Base-by-base conservation (phyloP, 2,797 vertebrate genomes). In the Oreochromis mossambicus region DNA sequence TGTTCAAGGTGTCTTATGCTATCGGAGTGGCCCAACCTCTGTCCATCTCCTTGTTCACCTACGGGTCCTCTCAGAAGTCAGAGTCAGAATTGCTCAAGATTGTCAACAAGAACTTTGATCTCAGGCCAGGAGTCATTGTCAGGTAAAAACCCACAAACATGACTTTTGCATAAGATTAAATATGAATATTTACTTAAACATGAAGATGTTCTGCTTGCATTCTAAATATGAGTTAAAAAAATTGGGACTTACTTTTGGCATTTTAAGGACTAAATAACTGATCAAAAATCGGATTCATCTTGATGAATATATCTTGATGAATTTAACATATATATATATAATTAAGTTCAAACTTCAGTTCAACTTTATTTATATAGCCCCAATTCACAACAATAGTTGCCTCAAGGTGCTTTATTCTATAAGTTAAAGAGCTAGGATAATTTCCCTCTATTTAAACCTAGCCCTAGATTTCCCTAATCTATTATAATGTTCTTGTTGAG, bases 61-160 rank as follows among this genome's bases (percentile, higher is more conserved):
- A 99, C 0, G 98, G 98, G 76, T 99, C 98, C 29, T 98, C 98
- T 4, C 12, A 96, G 89, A 98, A 95, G 95, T 92, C 97, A 56
- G 98, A 99, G 89, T 94, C 95, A 73, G 98, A 99, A 79, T 96
- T 99, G 80, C 96, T 99, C 73, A 96, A 97, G 0, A 97, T 99
- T 38, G 98, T 99, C 86, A 96, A 98, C 89, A 97, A 97, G 92
- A 99, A 99, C 96, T 99, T 99, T 48, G 98, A 99, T 92, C 97
- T 99, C 73, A 96, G 98, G 68, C 98, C 98, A 2, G 98, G 98
- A 52, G 97, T 98, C 89, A 99, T 99, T 51, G 98, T 99, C 96
- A 98, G 98, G 98, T 99, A 96, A 93, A 78, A 93, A 79, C 29
- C n/a, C 7, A 34, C 5, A 4, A 79, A 77, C 12, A 4, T 15